These are phyloP conservation scores for Acromyrmex charruanus DNA, from an alignment of 1,140 invertebrate species.

Conservation along the genomic window DNA sequence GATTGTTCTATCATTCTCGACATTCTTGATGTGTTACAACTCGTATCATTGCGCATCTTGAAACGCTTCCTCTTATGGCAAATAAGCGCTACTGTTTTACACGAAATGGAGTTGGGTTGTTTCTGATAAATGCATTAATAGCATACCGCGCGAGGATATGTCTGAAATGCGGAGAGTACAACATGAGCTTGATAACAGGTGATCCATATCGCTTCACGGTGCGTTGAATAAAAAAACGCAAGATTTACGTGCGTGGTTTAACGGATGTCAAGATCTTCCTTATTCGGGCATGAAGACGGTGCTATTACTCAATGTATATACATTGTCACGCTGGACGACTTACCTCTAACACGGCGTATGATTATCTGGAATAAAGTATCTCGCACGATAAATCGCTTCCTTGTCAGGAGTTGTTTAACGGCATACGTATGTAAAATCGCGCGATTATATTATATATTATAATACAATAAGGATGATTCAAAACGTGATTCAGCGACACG, in stretches of 20 bases:
- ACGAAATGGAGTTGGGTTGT: neutral
- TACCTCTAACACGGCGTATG: slow-evolving; percentile 73
- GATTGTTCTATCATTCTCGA: neutral
- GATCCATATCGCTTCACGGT: slow-evolving; percentile 19
- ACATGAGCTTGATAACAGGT: slow-evolving; percentile 12
- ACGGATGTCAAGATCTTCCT: slow-evolving; percentile 56
- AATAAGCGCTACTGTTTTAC: slow-evolving; percentile 6
- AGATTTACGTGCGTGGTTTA: slow-evolving; percentile 36
- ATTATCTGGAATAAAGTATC: slow-evolving; percentile 76
- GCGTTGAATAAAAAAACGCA: neutral
- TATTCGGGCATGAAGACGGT: slow-evolving; percentile 49
- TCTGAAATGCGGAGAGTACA: slow-evolving; percentile 13
- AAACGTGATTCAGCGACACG: slow-evolving; percentile 45
- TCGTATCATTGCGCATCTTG: neutral
- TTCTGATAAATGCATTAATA: slow-evolving; percentile 35
- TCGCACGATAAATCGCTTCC: slow-evolving; percentile 74
- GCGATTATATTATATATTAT: slow-evolving; percentile 52
- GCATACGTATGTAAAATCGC: slow-evolving; percentile 66
- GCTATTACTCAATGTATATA: slow-evolving; percentile 74
- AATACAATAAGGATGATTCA: too few relatives aligned
- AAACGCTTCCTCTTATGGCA: slow-evolving; percentile 1
- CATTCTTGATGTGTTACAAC: neutral
- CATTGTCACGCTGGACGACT: slow-evolving; percentile 69
- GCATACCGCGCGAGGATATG: neutral
- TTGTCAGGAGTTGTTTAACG: slow-evolving; percentile 74